Percentiles rank a stretch among this genome's conserved stretches.
These are phyloP conservation scores for Vesta saturnalis DNA, from an alignment of 2,888 invertebrate species.

Conservation along the genomic window DNA sequence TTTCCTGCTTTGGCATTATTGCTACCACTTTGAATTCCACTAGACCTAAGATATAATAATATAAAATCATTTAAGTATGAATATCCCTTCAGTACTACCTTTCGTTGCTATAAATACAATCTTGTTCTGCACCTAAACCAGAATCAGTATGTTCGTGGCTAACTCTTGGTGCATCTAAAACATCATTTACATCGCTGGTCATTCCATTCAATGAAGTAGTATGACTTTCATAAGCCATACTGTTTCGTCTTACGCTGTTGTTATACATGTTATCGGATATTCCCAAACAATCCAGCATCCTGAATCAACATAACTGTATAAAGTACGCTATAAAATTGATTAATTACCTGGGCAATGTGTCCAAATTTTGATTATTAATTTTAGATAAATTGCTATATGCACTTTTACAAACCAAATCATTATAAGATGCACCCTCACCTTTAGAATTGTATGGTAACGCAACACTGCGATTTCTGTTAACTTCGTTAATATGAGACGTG, in stretches of 20 bases:
- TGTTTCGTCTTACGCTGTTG: slow-evolving; percentile 46
- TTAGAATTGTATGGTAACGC: slow-evolving; percentile 42
- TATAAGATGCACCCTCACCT: slow-evolving; percentile 41
- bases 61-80: slow-evolving; percentile 7
- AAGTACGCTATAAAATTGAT: background rate
- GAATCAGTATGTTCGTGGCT: slow-evolving; percentile 83
- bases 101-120: slow-evolving; percentile 76
- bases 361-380: slow-evolving; percentile 46
- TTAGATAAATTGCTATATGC: slow-evolving; percentile 45
- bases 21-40: slow-evolving; percentile 61
- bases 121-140: slow-evolving; percentile 79
- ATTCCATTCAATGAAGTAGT: slow-evolving; percentile 49
- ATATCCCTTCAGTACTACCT: slow-evolving; percentile 61
- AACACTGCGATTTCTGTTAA: slow-evolving; percentile 45
- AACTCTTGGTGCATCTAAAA: slow-evolving; percentile 60
- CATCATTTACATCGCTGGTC: slow-evolving; percentile 48
- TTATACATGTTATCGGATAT: slow-evolving; percentile 46
- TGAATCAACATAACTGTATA: slow-evolving; percentile 28
- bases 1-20: slow-evolving; percentile 39
- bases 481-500: slow-evolving; percentile 53
- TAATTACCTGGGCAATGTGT: slow-evolving; percentile 47
- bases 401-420: slow-evolving; percentile 41
- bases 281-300: slow-evolving; percentile 50
- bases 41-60: slow-evolving; percentile 61
- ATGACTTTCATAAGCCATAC: slow-evolving; percentile 51